Evolutionary conservation across 1,140 invertebrate species (phyloP).

Genomic region (Nasonia longicornis): DNA sequence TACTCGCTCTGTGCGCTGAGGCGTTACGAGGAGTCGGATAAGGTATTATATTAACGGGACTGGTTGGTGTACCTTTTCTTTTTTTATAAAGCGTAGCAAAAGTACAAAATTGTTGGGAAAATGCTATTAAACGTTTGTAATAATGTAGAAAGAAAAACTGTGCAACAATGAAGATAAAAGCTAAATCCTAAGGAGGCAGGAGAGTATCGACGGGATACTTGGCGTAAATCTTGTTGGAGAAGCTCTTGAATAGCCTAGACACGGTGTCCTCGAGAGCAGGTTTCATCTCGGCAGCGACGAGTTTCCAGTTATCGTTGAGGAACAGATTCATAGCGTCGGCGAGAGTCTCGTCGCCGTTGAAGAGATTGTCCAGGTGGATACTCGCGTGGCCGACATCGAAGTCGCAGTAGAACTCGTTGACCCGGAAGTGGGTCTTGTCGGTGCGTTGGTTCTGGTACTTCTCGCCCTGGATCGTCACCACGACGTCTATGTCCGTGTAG

Average conservation of each 20-base stretch:
- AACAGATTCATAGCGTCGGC: constrained; percentile 73
- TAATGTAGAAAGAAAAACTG: too few species aligned
- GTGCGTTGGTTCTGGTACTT: constrained; percentile 65
- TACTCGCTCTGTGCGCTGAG: too few species aligned
- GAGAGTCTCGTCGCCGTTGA: constrained; percentile 76
- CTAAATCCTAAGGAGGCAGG: constrained; percentile 52
- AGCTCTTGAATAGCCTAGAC: constrained; percentile 70
- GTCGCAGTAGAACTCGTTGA: constrained; percentile 74
- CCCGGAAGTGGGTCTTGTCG: constrained; percentile 69
- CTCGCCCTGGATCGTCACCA: constrained; percentile 71
- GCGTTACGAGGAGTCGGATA: too few species aligned
- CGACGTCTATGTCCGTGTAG: constrained; percentile 74
- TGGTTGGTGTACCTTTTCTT: too few species aligned
- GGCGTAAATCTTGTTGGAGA: constrained; percentile 70
- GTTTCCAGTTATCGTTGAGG: constrained; percentile 75
- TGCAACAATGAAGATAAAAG: not conserved
- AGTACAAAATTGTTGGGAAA: constrained; percentile 20
- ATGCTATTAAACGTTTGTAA: too few species aligned
- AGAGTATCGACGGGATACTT: constrained; percentile 63
- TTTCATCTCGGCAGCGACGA: constrained; percentile 73
- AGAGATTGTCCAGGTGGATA: constrained; percentile 77
- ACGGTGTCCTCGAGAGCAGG: constrained; percentile 71
- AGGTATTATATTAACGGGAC: too few species aligned
- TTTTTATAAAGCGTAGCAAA: not conserved
- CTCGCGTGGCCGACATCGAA: constrained; percentile 73